Percentiles rank a stretch among this genome's conserved stretches.
These are phyloP conservation scores for Allophyes oxyacanthae DNA, from an alignment of 2,888 invertebrate species.

Conservation along the genomic window DNA sequence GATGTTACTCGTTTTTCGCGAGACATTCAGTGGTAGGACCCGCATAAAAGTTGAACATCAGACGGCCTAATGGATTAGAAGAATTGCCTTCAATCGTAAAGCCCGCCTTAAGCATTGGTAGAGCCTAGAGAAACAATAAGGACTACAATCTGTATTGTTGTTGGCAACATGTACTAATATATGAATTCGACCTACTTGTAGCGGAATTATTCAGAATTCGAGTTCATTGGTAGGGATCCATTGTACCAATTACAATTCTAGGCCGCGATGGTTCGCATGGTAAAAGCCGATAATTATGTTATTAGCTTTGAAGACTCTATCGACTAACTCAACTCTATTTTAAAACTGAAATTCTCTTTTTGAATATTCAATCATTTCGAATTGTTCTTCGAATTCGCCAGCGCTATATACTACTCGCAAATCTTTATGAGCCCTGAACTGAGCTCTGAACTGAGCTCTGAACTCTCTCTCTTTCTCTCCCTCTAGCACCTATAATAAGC, in stretches of 20 bases:
- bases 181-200: constrained; percentile 61
- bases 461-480: no score
- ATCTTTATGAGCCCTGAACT: no score
- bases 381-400: constrained; percentile 12
- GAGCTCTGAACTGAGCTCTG: no score
- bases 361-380: constrained; percentile 8
- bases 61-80: constrained; percentile 88
- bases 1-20: constrained; percentile 84
- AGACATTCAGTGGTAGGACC: constrained; percentile 86
- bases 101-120: constrained; percentile 74
- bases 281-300: constrained; percentile 7
- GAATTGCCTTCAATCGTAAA: constrained; percentile 85
- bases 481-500: no score
- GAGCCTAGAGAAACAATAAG: constrained; percentile 78
- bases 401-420: no score
- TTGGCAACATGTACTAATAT: constrained; percentile 65
- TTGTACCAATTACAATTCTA: constrained; percentile 16
- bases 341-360: background rate
- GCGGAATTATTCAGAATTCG: constrained; percentile 60
- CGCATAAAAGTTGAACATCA: constrained; percentile 87
- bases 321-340: background rate
- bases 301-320: constrained; percentile 18
- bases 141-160: constrained; percentile 73
- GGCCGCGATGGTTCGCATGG: background rate
- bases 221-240: constrained; percentile 51